Evolutionary conservation across 2,113 vertebrate genomes (phyloP).

Genomic region (Trematocara zebra): DNA sequence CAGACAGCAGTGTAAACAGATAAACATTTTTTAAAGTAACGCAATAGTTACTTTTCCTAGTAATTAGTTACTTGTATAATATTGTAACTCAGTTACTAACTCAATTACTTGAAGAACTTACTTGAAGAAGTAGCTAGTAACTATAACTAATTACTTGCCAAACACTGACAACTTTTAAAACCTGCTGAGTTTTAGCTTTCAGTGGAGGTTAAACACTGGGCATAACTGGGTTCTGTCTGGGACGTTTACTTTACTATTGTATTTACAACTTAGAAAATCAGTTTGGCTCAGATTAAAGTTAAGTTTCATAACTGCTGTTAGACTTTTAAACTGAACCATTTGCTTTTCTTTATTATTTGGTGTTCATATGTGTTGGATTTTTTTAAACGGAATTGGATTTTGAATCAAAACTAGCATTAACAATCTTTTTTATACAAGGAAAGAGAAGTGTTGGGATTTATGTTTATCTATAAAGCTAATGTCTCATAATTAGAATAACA

Average conservation of each 20-base stretch:
- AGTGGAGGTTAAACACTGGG: neutral
- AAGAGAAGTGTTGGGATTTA: neutral
- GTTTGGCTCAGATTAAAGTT: neutral
- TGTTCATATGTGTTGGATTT: neutral
- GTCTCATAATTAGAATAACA: neutral
- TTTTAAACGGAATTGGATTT: neutral
- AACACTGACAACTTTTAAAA: rapidly evolving
- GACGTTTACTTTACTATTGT: neutral
- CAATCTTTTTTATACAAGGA: neutral
- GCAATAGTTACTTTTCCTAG: neutral
- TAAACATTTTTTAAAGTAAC: neutral
- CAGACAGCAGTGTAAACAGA: rapidly evolving
- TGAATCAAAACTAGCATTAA: neutral
- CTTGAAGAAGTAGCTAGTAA: neutral
- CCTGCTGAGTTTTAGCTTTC: neutral
- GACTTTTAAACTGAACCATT: neutral
- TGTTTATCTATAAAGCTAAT: neutral
- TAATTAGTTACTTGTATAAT: neutral
- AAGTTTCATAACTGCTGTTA: neutral
- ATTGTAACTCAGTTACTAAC: neutral
- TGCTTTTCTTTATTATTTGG: neutral
- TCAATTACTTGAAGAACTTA: neutral
- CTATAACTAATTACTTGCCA: neutral
- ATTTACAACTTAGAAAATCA: neutral
- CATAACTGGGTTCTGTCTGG: neutral